Base-by-base conservation (phyloP, 2,797 vertebrate species). In the Rhynchotus rufescens region DNA sequence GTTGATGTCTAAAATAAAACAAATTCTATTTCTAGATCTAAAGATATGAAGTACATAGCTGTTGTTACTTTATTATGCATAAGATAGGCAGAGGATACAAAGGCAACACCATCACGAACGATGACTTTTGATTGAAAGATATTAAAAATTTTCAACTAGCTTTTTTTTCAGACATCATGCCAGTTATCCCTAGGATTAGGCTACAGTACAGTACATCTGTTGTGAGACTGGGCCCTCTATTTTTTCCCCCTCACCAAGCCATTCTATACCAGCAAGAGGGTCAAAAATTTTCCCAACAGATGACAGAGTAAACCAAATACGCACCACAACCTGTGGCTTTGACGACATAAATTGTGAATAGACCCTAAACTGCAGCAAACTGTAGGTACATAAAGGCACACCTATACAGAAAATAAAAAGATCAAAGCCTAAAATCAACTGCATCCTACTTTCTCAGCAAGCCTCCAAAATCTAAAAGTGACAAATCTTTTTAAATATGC, bases 401-500 rank as follows among this genome's bases (percentile, higher is more conserved):
- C 5, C 23, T 47, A 23, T n/a, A 38, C 67, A 75, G 76, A 77
- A 93, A 86, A 93, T 90, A 80, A 86, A 93, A 92, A 80, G 79
- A 91, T 83, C 78, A 95, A 90, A 92, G 66, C 45, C 73, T 83
- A 80, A 80, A 82, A 80, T 62, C 38, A 82, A 45, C 81, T 80
- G 84, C 38, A 88, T 56, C 25, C 71, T 86, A 34, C 45, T 65
- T 94, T 84, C 81, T 80, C 81, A 86, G 72, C n/a, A 62, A 9
- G 28, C 54, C 61, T 93, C 86, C 90, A 72, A 91, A 92, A 90
- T 14, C 25, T 38, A 86, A 82, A 59, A 80, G 75, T 16, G 59
- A 78, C 85, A 87, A 28, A 92, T n/a, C 66, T 94, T 82, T 88
- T 77, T 92, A 75, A 93, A 90, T 30, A 88, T 21, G 45, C 76